Base-by-base conservation (phyloP, 2,797 vertebrate genomes). In the Tadarida brasiliensis region DNA sequence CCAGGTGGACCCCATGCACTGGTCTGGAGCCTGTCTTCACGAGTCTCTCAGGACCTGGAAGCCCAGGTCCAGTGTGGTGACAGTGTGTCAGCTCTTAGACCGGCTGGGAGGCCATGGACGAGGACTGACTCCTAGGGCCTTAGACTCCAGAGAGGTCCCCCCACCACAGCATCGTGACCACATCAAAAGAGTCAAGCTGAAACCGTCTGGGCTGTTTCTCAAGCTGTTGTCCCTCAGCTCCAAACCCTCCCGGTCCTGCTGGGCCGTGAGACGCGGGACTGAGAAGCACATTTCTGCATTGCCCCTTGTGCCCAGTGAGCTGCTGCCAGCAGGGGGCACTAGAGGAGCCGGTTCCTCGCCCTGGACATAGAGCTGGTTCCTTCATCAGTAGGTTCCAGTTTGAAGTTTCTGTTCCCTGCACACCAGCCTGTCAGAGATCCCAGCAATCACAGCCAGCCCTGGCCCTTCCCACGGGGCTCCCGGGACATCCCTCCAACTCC, bases 1-100 rank as follows among this genome's bases (percentile, higher is more conserved):
- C 19, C 7, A 2, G 1, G 9, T 3, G 56, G 61, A 47, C 16
- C 71, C 4, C 28, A 8, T 0, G 2, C 0, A 15, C 5, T 4
- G 10, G 44, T 1, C 6, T 19, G 17, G 24, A 47, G 33, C 76
- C 35, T 14, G 8, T 22, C 83, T 77, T 33, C 2, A 0, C 1
- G 20, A 65, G 61, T 15, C 35, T 65, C 61, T 44, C 81, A 4
- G 56, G 68, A 63, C 44, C 65, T 63, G 20, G 65, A 73, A 73
- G 76, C 11, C 81, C 68, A 49, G 87, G 24, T 24, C 56, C 51
- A 9, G 35, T 19, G 3, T 14, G 7, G 44, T 4, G 15, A 14
- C 63, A 47, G 59, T 20, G 20, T 9, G 57, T 57, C 73, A 30
- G 44, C 20, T 3, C 57, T 76, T 11, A 26, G 19, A 33, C 33